Percentiles rank a stretch among this genome's conserved stretches.
These are phyloP conservation scores for Pangasius mekongensis DNA, from an alignment of 2,797 vertebrate species.

Conservation along the genomic window DNA sequence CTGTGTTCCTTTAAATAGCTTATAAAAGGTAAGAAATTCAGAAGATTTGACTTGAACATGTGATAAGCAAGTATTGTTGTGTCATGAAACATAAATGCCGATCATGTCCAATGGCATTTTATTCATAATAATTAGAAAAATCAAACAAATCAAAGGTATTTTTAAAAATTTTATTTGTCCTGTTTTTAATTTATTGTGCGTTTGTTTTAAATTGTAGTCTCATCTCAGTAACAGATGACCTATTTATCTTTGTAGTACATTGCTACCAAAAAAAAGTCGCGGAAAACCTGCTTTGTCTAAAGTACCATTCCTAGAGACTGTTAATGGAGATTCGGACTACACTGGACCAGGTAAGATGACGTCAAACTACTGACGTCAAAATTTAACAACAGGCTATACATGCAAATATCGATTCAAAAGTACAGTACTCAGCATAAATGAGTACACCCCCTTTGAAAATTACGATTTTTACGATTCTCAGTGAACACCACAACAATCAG, in stretches of 20 bases:
- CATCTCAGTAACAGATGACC: background rate
- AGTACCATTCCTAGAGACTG: conserved; percentile 83
- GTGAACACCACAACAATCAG: too few relatives aligned
- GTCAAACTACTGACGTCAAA: background rate
- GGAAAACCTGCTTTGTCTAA: conserved; percentile 86
- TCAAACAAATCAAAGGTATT: background rate
- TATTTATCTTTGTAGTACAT: conserved; percentile 68
- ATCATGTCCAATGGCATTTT: background rate
- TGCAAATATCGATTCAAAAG: background rate
- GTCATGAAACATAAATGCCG: background rate
- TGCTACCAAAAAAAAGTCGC: conserved; percentile 81
- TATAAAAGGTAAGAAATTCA: background rate
- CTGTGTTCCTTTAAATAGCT: background rate
- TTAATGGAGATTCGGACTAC: conserved; percentile 89
- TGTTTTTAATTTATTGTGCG: background rate
- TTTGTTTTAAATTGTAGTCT: background rate
- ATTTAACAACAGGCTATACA: background rate
- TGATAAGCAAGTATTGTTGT: background rate
- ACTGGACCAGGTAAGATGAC: conserved; percentile 64
- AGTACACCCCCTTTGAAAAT: too few relatives aligned
- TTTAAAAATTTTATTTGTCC: background rate
- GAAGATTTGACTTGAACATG: background rate
- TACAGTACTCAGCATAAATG: too few relatives aligned
- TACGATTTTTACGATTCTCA: too few relatives aligned
- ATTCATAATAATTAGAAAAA: background rate